Evolutionary conservation across 35 echinoderm and acorn worm species (phyloP), one percentile per base, ranked within the genome.

Genomic region (Strongylocentrotus purpuratus): DNA sequence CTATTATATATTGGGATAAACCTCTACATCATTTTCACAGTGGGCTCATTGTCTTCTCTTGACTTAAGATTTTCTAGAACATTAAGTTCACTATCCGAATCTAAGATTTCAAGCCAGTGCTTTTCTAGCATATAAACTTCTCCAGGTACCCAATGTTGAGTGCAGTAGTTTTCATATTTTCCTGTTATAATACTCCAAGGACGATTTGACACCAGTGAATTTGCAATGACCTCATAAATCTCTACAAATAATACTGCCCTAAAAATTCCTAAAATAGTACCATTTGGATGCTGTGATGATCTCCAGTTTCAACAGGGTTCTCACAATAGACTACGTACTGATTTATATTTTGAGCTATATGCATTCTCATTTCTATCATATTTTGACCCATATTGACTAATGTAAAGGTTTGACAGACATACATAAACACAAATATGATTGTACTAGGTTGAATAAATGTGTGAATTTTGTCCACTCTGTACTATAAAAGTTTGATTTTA

Each of bases 251-350:
- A 78, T 78, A 22, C 65, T 28, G 65, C 65, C 65, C 65, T 78
- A 78, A 78, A 78, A 78, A 78, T 78, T 78, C 65, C 65, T 78
- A 78, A 78, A 71, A 78, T 78, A n/a, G 65, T 28, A 78, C n/a
- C 65, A 78, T n/a, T 78, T 78, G 20, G 20, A n/a, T 22, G 20
- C 65, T 22, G 7, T n/a, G 18, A 28, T 78, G 65, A 78, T 78
- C 20, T 78, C 65, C 65, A 28, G 20, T 78, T 78, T 78, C 65
- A n/a, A 22, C 65, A 28, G 28, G 4, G 20, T 78, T 78, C 65
- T 78, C 65, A 78, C 25, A 78, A 78, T 78, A 78, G 65, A 78
- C 65, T 28, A 22, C 8, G 6, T 52, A 11, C 50, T 11, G 50
- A 14, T 55, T 55, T 55, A 55, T 55, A 12, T 55, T 55, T 55